These are phyloP conservation scores for Anoplius nigerrimus DNA, from an alignment of 2,888 invertebrate genomes.

Conservation along the genomic window DNA sequence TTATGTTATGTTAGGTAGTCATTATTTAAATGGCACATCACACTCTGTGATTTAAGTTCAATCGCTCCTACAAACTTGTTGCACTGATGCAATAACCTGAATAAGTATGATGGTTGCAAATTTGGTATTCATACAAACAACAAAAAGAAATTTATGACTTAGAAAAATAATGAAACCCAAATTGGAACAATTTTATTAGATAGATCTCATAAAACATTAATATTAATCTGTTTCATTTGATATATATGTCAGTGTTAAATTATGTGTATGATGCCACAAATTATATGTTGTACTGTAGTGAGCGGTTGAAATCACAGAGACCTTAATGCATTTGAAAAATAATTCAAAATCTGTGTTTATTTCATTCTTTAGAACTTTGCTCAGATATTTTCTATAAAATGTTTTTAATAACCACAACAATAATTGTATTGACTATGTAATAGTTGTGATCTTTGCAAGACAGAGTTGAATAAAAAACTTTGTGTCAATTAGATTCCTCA, in stretches of 20 bases:
- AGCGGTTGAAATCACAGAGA: constrained; percentile 66
- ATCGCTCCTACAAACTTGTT: constrained; percentile 55
- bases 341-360: constrained; percentile 60
- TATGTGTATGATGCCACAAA: constrained; percentile 37
- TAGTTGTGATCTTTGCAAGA: constrained; percentile 44
- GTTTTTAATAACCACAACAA: constrained; percentile 37
- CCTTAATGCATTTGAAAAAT: constrained; percentile 58
- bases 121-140: not conserved
- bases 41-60: constrained; percentile 64
- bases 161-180: constrained; percentile 14
- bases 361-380: constrained; percentile 58
- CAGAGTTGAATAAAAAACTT: constrained; percentile 49
- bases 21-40: constrained; percentile 63
- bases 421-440: constrained; percentile 48
- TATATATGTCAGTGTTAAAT: constrained; percentile 22
- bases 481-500: constrained; percentile 3
- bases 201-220: constrained; percentile 22
- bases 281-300: constrained; percentile 44
- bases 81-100: not conserved
- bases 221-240: constrained; percentile 9
- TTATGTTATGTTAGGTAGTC: constrained; percentile 59
- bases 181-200: constrained; percentile 18
- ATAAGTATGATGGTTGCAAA: not conserved
- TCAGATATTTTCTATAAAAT: constrained; percentile 60
- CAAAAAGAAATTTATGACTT: not conserved